These are phyloP conservation scores for Clarias fuscus DNA, from an alignment of 2,797 vertebrate species.

Conservation along the genomic window DNA sequence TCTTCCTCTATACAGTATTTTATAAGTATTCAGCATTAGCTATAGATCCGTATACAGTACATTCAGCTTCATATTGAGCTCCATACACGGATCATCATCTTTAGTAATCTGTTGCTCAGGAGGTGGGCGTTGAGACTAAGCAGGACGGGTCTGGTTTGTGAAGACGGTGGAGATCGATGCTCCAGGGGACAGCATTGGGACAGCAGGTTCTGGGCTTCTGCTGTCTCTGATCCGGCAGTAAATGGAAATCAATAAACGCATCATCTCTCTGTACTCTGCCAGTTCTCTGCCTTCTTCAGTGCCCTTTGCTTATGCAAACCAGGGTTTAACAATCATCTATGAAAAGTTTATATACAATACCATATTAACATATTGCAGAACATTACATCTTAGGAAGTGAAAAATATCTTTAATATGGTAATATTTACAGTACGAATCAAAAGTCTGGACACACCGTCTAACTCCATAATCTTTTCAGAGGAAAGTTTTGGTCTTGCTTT, in stretches of 20 bases:
- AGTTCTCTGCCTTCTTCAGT: no score
- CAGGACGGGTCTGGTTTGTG: constrained; percentile 28
- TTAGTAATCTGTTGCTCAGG: background rate
- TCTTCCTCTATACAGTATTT: background rate
- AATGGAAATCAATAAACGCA: background rate
- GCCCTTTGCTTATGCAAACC: background rate
- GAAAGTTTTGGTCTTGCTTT: no score
- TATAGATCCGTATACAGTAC: background rate
- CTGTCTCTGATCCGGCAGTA: constrained; percentile 50
- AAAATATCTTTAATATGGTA: background rate
- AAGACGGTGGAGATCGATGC: constrained; percentile 32
- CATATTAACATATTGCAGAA: background rate
- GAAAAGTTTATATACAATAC: no score
- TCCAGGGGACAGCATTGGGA: constrained; percentile 19
- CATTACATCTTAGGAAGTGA: background rate
- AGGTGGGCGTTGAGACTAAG: background rate
- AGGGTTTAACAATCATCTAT: background rate
- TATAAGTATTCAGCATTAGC: background rate
- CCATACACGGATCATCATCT: background rate
- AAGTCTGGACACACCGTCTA: no score
- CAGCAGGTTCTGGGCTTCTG: constrained; percentile 48
- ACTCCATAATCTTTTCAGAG: no score
- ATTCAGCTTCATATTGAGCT: background rate
- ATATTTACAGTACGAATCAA: background rate
- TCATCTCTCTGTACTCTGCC: background rate